These are phyloP conservation scores for Notarius quadriscutis DNA, from an alignment of 2,113 vertebrate species.

Conservation along the genomic window DNA sequence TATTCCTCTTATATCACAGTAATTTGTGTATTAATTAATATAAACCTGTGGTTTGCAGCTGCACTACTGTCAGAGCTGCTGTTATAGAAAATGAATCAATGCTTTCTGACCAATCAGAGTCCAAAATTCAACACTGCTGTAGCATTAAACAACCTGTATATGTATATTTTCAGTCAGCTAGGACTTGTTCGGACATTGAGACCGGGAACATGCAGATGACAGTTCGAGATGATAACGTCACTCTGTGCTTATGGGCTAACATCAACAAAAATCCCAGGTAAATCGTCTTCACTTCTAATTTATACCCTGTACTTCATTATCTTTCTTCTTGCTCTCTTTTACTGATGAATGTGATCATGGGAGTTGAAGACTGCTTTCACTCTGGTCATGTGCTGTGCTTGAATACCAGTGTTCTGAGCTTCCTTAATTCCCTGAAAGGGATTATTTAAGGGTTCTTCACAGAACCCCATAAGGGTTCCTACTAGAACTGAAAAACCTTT, in stretches of 20 bases:
- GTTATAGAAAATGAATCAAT: background rate
- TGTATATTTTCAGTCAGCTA: slow-evolving; percentile 70
- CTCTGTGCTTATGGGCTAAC: slow-evolving; percentile 90
- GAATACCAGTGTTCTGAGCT: background rate
- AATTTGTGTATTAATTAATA: background rate
- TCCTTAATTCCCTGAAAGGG: background rate
- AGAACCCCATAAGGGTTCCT: background rate
- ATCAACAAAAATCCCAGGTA: slow-evolving; percentile 87
- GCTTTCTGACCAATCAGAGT: background rate
- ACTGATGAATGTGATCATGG: background rate
- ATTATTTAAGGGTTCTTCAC: background rate
- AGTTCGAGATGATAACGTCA: slow-evolving; percentile 74
- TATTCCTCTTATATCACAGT: background rate
- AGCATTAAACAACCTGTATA: no score
- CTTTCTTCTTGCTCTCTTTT: background rate
- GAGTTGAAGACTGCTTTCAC: background rate
- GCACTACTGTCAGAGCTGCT: background rate
- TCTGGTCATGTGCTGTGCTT: no score
- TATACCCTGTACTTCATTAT: background rate
- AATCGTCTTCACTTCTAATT: background rate
- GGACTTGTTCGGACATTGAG: slow-evolving; percentile 73
- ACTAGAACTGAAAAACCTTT: background rate
- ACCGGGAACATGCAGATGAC: slow-evolving; percentile 88
- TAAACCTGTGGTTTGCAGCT: background rate
- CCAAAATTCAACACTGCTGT: no score